phyloP scores from a whole-genome alignment of 1,140 invertebrate species.

The Atta cephalotes region DNA sequence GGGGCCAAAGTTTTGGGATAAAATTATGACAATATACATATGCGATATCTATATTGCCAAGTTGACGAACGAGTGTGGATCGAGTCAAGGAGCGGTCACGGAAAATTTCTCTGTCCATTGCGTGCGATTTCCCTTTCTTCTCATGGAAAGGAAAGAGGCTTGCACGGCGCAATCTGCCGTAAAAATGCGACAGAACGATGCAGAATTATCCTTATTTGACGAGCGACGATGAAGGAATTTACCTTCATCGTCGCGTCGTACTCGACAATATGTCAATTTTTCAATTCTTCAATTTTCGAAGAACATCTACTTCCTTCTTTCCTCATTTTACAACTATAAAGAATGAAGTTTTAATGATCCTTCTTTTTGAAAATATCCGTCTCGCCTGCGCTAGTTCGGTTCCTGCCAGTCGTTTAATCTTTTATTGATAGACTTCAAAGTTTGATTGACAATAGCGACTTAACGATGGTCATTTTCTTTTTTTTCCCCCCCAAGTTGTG shows the following conservation, averaged over 20 bases:
- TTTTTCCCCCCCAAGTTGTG: constrained; percentile 54
- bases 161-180: background rate
- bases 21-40: constrained; percentile 72
- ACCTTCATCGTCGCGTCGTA: constrained; percentile 42
- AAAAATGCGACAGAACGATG: constrained; percentile 21
- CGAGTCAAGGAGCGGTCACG: constrained; percentile 78
- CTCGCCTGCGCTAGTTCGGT: constrained; percentile 75
- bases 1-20: constrained; percentile 78
- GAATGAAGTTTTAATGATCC: constrained; percentile 8
- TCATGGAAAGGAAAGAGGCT: constrained; percentile 2
- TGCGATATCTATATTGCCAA: constrained; percentile 67
- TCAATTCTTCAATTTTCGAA: constrained; percentile 27
- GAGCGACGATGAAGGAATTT: constrained; percentile 48
- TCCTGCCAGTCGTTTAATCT: constrained; percentile 70
- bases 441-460: constrained; percentile 80
- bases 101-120: constrained; percentile 65
- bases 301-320: background rate
- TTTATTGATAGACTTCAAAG: constrained; percentile 76
- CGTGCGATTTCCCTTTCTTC: constrained; percentile 16
- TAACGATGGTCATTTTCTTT: constrained; percentile 67
- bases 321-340: background rate
- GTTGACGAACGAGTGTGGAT: constrained; percentile 77
- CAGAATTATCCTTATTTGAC: constrained; percentile 58
- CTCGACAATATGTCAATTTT: too few species aligned
- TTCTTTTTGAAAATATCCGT: constrained; percentile 55